phyloP scores from a whole-genome alignment of 1,140 invertebrate species.

The Drosophila kurseongensis region DNA sequence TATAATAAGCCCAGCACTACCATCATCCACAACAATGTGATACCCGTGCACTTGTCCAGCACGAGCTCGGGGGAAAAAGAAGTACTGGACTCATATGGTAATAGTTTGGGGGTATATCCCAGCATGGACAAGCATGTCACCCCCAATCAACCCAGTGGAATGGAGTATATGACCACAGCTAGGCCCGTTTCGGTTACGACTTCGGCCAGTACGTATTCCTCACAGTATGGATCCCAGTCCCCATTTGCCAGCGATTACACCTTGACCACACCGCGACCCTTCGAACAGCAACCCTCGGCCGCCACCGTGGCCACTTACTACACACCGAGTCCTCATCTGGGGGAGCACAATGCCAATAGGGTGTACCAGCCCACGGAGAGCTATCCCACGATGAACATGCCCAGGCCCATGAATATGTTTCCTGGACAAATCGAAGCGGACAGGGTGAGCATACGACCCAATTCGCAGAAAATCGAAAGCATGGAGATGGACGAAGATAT shows the following conservation, averaged over 20 bases:
- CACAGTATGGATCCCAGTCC: constrained; percentile 40
- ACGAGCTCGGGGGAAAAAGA: constrained; percentile 75
- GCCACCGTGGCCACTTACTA: constrained; percentile 67
- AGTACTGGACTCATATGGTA: constrained; percentile 69
- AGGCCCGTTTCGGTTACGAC: constrained; percentile 32
- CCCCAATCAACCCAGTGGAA: constrained; percentile 3
- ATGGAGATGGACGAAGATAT: constrained; percentile 74
- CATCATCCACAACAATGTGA: constrained; percentile 84
- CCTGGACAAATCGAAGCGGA: constrained; percentile 58
- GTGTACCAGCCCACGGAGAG: constrained; percentile 64
- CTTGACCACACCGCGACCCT: constrained; percentile 66
- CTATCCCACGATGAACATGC: constrained; percentile 66
- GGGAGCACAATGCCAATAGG: constrained; percentile 72
- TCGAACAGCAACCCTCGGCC: constrained; percentile 61
- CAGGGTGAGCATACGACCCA: constrained; percentile 73
- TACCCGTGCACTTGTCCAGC: constrained; percentile 70
- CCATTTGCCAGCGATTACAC: constrained; percentile 52
- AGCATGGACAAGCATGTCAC: constrained; percentile 48
- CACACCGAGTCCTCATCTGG: constrained; percentile 77
- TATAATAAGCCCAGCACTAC: constrained; percentile 68
- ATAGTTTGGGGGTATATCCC: constrained; percentile 71
- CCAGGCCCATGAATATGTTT: constrained; percentile 62
- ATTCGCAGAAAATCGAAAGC: constrained; percentile 82
- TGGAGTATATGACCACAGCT: constrained; percentile 59
- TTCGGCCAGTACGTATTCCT: constrained; percentile 25